A percentile compares a stretch with the other conserved stretches of the same genome.
phyloP scores from a whole-genome alignment of 2,888 invertebrate genomes.

The Bugula neritina region DNA sequence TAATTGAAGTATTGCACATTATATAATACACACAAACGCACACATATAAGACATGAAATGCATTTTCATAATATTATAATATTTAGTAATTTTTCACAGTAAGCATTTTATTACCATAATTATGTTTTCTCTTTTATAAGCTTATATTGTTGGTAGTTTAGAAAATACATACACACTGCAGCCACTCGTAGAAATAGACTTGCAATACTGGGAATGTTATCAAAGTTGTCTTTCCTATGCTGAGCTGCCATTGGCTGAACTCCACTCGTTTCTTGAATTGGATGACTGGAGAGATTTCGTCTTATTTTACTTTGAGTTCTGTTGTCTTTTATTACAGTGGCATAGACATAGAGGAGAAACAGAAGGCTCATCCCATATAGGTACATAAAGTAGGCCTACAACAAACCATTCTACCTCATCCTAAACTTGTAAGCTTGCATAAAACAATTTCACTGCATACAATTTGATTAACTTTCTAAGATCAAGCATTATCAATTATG shows the following conservation, averaged over 20 bases:
- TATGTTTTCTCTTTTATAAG: too few species aligned
- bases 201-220: background rate
- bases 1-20: constrained; percentile 36
- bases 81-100: too few species aligned
- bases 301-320: background rate
- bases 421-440: too few species aligned
- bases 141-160: too few species aligned
- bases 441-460: too few species aligned
- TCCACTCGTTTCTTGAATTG: background rate
- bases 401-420: too few species aligned
- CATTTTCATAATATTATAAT: too few species aligned
- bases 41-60: background rate
- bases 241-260: background rate
- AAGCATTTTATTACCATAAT: too few species aligned
- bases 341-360: constrained; percentile 47
- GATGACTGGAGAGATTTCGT: background rate
- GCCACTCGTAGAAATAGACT: background rate
- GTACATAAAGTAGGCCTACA: constrained; percentile 48
- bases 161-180: constrained; percentile 2
- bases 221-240: background rate
- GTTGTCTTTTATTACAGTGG: constrained; percentile 58
- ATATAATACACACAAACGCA: background rate
- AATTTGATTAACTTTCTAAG: too few species aligned
- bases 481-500: too few species aligned
- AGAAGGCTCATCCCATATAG: constrained; percentile 40